Conservation (phyloP, 2,797 vertebrate genomes). For the Dromococcyx pavoninus region DNA sequence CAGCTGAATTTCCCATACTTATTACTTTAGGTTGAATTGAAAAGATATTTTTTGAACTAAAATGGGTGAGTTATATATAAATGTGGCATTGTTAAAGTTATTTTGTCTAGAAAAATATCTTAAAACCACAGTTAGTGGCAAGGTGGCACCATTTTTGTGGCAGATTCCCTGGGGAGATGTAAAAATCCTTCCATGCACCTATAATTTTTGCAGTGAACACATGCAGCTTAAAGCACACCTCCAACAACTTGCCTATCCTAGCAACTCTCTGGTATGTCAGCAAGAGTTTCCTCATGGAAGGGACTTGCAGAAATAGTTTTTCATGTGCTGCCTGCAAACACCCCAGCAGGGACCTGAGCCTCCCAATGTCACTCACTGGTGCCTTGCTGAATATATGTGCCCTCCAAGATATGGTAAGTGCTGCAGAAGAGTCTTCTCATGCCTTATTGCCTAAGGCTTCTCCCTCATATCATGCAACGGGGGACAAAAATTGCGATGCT, state of each 20-base stretch:
- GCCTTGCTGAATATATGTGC: background rate
- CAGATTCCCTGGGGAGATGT: background rate
- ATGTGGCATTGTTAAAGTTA: background rate
- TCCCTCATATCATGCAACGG: background rate
- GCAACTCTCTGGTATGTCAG: rapidly evolving
- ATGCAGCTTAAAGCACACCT: background rate
- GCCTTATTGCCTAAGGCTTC: background rate
- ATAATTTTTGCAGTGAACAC: background rate
- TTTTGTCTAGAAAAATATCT: background rate
- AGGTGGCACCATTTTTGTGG: background rate
- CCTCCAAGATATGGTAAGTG: rapidly evolving
- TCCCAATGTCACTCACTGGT: background rate
- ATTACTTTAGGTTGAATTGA: background rate
- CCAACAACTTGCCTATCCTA: background rate
- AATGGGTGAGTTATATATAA: background rate
- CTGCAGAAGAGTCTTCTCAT: background rate
- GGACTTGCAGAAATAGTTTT: background rate
- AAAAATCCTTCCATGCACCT: background rate
- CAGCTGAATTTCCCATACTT: background rate
- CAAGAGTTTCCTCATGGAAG: background rate
- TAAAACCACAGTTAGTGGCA: background rate
- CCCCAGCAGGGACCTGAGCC: background rate
- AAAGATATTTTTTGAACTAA: background rate
- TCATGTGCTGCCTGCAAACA: background rate
- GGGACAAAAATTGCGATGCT: rapidly evolving